Evolutionary conservation across 2,797 vertebrate genomes (phyloP), one percentile per base, ranked within the genome.

Genomic region (Siniperca scherzeri): DNA sequence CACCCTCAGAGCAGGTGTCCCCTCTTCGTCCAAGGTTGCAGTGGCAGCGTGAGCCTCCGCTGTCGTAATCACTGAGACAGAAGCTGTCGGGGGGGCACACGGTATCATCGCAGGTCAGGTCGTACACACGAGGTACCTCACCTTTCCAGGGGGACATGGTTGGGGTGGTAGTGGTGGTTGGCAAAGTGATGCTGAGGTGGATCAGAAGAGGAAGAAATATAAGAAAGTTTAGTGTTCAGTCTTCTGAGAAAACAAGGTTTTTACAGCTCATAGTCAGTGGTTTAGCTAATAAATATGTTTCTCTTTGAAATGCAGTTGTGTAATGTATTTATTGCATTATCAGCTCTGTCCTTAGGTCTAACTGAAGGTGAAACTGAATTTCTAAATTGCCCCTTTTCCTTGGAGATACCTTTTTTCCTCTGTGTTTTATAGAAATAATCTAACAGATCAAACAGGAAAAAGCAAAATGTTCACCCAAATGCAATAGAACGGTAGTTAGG

Each of bases 51-150:
- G 98, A 98, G 16, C 97, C 97, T 0, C 97, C 97, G 0, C 87
- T 92, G 70, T 97, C 95, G 0, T 97, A 97, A 89, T 99, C 97
- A 0, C 96, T 97, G 83, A 96, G 94, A 50, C 98, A 99, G 86
- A 99, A 99, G 93, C 98, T 99, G 92, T 98, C 96, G 0, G 95
- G 87, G 0, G 97, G 97, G 78, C 98, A 99, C 75, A 97, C 88
- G 0, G 95, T 95, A 53, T 98, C 97, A 0, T 98, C 97, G 0
- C 98, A 99, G 80, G 94, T 92, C 80, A 93, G 86, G 30, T 97
- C 96, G 0, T 96, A 97, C 67, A 97, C 90, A 0, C 96, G 95
- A 0, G 95, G 93, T n/a, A 91, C 87, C 1, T 93, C 73, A 2
- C 94, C 93, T 0, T 81, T 93, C 93, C 91, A 95, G 13, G 90